Evolutionary conservation across 2,888 invertebrate species (phyloP).

Genomic region (Gandaritis pyraliata): DNA sequence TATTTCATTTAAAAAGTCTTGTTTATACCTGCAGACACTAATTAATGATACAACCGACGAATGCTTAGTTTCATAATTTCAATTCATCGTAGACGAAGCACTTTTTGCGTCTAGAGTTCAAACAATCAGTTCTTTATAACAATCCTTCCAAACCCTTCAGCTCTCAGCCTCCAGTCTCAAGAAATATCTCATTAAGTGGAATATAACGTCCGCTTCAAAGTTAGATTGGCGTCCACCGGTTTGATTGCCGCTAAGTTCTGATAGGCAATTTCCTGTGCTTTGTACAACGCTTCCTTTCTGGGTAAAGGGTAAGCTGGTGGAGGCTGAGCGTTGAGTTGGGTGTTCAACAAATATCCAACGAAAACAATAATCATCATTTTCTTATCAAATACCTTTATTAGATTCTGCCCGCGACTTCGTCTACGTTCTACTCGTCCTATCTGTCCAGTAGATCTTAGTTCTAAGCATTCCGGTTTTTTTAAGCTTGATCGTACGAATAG

Average conservation of each 20-base stretch:
- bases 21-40: too few species aligned
- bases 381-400: too few species aligned
- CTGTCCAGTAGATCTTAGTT: too few species aligned
- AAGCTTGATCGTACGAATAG: too few species aligned
- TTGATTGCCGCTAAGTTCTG: slow-evolving; percentile 70
- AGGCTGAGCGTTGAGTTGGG: slow-evolving; percentile 19
- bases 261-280: slow-evolving; percentile 82
- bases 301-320: slow-evolving; percentile 19
- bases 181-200: slow-evolving; percentile 72
- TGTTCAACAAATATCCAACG: background rate
- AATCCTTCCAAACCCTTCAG: slow-evolving; percentile 25
- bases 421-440: too few species aligned
- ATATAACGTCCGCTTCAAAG: slow-evolving; percentile 66
- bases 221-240: slow-evolving; percentile 69
- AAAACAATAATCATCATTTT: too few species aligned
- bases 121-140: slow-evolving; percentile 26
- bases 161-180: slow-evolving; percentile 41
- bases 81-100: too few species aligned
- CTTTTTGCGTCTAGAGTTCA: background rate
- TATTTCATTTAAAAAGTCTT: too few species aligned
- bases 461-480: too few species aligned
- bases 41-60: too few species aligned
- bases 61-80: too few species aligned
- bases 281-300: slow-evolving; percentile 68
- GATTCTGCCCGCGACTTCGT: too few species aligned